Evolutionary conservation across 2,797 vertebrate genomes (phyloP).

Genomic region (Pipistrellus pipistrellus): DNA sequence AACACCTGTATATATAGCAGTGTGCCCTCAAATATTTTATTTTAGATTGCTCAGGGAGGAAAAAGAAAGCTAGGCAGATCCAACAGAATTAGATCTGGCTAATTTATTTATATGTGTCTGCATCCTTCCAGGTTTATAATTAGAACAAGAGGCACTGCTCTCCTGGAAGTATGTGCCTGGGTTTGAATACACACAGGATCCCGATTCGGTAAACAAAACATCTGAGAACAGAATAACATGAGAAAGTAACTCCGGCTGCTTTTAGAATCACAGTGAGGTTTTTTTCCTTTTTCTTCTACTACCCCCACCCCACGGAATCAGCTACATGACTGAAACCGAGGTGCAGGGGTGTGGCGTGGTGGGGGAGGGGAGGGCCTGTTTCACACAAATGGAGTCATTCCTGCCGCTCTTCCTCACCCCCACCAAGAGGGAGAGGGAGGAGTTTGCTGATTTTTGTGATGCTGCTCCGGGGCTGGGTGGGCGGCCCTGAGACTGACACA

Average conservation of each 20-base stretch:
- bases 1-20: background rate
- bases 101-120: slow-evolving; percentile 16
- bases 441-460: background rate
- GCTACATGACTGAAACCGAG: background rate
- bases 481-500: background rate
- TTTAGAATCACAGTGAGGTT: background rate
- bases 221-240: background rate
- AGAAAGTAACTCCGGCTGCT: background rate
- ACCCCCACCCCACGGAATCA: fast-evolving
- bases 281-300: background rate
- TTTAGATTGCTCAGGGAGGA: background rate
- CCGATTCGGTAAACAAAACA: background rate
- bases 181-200: background rate
- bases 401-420: fast-evolving
- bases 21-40: background rate
- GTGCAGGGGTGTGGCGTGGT: background rate
- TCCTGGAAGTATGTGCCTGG: background rate
- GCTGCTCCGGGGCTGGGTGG: background rate
- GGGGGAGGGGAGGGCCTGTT: background rate
- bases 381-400: background rate
- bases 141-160: background rate
- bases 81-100: background rate
- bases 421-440: background rate
- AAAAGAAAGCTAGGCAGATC: background rate
- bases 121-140: background rate